A percentile compares a stretch with the other conserved stretches of the same genome.
phyloP scores from a whole-genome alignment of 1,140 invertebrate genomes.

The Drosophila azteca region DNA sequence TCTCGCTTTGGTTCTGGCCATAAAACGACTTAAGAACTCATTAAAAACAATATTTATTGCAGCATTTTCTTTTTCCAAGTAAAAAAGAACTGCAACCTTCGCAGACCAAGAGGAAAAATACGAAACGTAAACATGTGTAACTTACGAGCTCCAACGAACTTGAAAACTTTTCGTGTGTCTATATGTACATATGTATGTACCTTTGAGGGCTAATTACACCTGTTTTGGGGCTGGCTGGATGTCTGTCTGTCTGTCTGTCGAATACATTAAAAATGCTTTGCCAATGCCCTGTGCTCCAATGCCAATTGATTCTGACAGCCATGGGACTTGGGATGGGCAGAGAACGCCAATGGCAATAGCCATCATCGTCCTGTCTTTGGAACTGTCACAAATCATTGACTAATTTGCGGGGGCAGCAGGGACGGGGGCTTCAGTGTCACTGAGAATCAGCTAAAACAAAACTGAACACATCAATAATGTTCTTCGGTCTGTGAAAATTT shows the following conservation, averaged over 20 bases:
- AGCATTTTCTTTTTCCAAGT: constrained; percentile 23
- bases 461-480: constrained; percentile 59
- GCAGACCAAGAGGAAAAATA: constrained; percentile 26
- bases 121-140: constrained; percentile 48
- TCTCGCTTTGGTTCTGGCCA: constrained; percentile 9
- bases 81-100: constrained; percentile 52
- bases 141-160: constrained; percentile 59
- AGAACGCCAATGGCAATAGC: constrained; percentile 50
- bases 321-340: constrained; percentile 8
- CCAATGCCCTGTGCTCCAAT: constrained; percentile 42
- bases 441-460: constrained; percentile 37
- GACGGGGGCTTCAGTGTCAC: constrained; percentile 32
- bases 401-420: constrained; percentile 16
- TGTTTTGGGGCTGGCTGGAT: constrained; percentile 27
- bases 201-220: constrained; percentile 72
- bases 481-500: constrained; percentile 10
- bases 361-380: constrained; percentile 15
- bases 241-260: not conserved
- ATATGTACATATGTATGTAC: constrained; percentile 29
- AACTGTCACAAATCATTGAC: constrained; percentile 41
- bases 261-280: constrained; percentile 40
- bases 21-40: not conserved
- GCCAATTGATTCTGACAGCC: constrained; percentile 65
- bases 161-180: constrained; percentile 44
- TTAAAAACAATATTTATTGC: constrained; percentile 30